These are phyloP conservation scores for Papilio helenus DNA, from an alignment of 1,140 invertebrate species.

Conservation along the genomic window DNA sequence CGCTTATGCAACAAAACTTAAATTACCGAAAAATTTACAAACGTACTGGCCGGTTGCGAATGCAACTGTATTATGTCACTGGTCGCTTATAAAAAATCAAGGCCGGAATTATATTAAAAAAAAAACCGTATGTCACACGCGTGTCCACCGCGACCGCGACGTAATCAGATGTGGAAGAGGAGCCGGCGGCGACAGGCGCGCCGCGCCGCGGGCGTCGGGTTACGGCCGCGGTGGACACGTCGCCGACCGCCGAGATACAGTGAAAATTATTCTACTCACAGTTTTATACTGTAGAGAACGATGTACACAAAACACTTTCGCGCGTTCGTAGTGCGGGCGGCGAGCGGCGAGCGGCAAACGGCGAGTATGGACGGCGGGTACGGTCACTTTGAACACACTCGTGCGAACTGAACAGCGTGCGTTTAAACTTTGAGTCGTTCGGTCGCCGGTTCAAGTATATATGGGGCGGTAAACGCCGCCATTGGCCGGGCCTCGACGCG, in stretches of 20 bases:
- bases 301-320: slow-evolving; percentile 63
- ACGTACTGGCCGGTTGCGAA: slow-evolving; percentile 12
- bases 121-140: slow-evolving; percentile 29
- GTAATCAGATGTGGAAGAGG: slow-evolving; percentile 9
- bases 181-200: slow-evolving; percentile 5
- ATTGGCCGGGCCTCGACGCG: slow-evolving; percentile 62
- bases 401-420: slow-evolving; percentile 58
- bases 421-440: slow-evolving; percentile 60
- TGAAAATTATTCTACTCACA: slow-evolving; percentile 57
- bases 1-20: slow-evolving; percentile 14
- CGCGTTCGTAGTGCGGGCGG: slow-evolving; percentile 44
- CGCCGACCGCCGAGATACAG: slow-evolving; percentile 33
- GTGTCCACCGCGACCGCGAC: slow-evolving; percentile 31
- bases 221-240: slow-evolving; percentile 36
- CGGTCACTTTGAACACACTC: slow-evolving; percentile 42
- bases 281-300: slow-evolving; percentile 50
- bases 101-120: slow-evolving; percentile 17
- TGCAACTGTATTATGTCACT: slow-evolving; percentile 29
- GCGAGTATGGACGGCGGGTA: slow-evolving; percentile 26
- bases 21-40: not conserved
- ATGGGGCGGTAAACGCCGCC: slow-evolving; percentile 50
- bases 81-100: slow-evolving; percentile 24
- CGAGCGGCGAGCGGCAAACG: slow-evolving; percentile 12
- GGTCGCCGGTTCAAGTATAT: slow-evolving; percentile 61
- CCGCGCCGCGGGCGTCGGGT: slow-evolving; percentile 28